Conservation (phyloP, 2,888 invertebrate species). For the Drosophila anomalata region DNA sequence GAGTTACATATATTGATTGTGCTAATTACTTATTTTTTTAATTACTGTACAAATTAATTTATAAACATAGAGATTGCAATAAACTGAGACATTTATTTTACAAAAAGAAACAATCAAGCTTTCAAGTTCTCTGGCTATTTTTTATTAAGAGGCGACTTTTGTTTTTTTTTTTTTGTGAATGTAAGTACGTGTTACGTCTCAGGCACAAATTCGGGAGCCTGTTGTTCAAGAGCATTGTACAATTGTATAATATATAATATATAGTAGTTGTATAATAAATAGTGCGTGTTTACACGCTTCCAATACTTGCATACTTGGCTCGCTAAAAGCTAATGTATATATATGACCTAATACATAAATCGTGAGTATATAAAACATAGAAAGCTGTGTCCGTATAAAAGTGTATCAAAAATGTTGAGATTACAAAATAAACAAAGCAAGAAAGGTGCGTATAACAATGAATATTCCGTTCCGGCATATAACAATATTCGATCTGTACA, state of each 20-base stretch:
- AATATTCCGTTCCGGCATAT: constrained; percentile 52
- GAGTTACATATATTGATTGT: constrained; percentile 40
- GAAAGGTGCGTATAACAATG: constrained; percentile 60
- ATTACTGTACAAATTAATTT: constrained; percentile 63
- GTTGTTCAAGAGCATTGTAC: constrained; percentile 34
- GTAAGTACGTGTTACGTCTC: constrained; percentile 32
- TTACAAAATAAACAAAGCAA: constrained; percentile 63
- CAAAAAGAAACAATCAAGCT: background rate
- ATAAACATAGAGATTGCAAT: constrained; percentile 54
- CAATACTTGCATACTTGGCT: constrained; percentile 68
- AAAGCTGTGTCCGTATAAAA: constrained; percentile 52
- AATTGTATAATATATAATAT: constrained; percentile 16
- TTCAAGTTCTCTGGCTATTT: constrained; percentile 1
- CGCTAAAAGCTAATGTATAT: constrained; percentile 45
- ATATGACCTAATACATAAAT: constrained; percentile 30
- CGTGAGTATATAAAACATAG: constrained; percentile 42
- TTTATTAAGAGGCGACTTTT: background rate
- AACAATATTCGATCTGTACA: constrained; percentile 55
- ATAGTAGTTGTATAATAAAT: constrained; percentile 41
- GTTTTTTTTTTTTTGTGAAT: background rate
- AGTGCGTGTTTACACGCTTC: constrained; percentile 53
- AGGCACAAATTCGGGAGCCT: constrained; percentile 62
- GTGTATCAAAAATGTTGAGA: constrained; percentile 60
- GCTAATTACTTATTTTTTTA: constrained; percentile 51
- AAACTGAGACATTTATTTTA: constrained; percentile 45